A percentile compares a stretch with the other conserved stretches of the same genome.
These are phyloP conservation scores for Bembecia ichneumoniformis DNA, from an alignment of 2,888 invertebrate species.

Conservation along the genomic window DNA sequence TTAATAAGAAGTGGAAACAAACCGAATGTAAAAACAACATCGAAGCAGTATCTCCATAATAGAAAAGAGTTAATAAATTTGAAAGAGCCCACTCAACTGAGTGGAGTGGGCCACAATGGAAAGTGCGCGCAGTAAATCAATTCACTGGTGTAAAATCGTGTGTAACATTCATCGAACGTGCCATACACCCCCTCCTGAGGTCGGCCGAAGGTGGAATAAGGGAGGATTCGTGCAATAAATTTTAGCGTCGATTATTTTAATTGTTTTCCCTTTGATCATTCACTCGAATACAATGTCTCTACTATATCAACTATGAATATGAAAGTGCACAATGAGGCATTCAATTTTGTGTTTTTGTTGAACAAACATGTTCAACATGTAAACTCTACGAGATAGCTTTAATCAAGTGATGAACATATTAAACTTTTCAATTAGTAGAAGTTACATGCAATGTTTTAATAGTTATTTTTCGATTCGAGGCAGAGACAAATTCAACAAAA, in stretches of 20 bases:
- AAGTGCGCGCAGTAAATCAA: slow-evolving; percentile 18
- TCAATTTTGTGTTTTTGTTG: neutral
- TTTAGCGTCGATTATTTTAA: slow-evolving; percentile 20
- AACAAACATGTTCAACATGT: no score
- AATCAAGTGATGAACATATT: no score
- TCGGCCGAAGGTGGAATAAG: neutral
- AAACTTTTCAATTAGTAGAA: no score
- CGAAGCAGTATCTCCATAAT: neutral
- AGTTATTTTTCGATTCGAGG: no score
- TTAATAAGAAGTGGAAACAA: no score
- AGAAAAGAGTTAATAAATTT: neutral
- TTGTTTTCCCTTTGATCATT: slow-evolving; percentile 17
- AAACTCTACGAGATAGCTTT: no score
- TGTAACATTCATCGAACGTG: slow-evolving; percentile 10
- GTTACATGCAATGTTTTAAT: no score
- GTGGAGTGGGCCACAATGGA: slow-evolving; percentile 6
- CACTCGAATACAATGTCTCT: no score
- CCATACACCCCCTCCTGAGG: slow-evolving; percentile 1
- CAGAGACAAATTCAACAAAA: no score
- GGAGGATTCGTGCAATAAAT: slow-evolving; percentile 11
- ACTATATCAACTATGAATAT: neutral
- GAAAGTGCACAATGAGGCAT: neutral
- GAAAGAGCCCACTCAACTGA: neutral
- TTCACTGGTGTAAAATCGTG: slow-evolving; percentile 15
- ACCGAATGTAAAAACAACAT: no score